phyloP scores from a whole-genome alignment of 2,113 vertebrate genomes.

The Triplophysa siluroides region DNA sequence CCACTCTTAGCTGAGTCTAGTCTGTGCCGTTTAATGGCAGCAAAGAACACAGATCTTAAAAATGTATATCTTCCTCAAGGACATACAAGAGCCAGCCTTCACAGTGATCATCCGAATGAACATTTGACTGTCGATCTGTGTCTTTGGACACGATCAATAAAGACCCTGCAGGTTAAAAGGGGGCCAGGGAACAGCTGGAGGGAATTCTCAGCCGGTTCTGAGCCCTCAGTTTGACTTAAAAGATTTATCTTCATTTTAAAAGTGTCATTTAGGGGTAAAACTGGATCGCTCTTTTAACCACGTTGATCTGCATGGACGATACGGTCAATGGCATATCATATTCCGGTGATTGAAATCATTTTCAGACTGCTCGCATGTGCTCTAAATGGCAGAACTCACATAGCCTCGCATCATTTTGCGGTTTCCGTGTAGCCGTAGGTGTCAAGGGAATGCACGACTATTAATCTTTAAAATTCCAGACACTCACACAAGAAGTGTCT shows the following conservation, averaged over 20 bases:
- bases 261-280: conserved; percentile 11
- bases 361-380: conserved; percentile 64
- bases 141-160: conserved; percentile 44
- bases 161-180: conserved; percentile 51
- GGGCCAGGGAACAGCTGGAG: conserved; percentile 50
- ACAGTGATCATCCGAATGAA: conserved; percentile 30
- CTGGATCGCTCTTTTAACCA: conserved; percentile 1
- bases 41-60: conserved; percentile 44
- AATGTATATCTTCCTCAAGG: conserved; percentile 52
- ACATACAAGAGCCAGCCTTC: conserved; percentile 36
- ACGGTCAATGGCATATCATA: conserved; percentile 1
- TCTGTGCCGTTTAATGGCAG: conserved; percentile 18
- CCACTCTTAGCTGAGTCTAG: conserved; percentile 1
- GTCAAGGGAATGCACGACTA: conserved; percentile 62
- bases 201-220: conserved; percentile 26
- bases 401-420: conserved; percentile 21
- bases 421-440: conserved; percentile 55
- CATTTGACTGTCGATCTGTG: conserved; percentile 38
- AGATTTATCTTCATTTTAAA: not conserved
- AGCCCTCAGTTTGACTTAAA: conserved; percentile 14
- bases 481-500: conserved; percentile 61
- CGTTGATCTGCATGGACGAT: not conserved
- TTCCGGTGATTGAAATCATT: conserved; percentile 65
- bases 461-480: conserved; percentile 69
- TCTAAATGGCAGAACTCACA: conserved; percentile 66